phyloP scores from a whole-genome alignment of 2,113 vertebrate genomes.

The Leptocoma aspasia region DNA sequence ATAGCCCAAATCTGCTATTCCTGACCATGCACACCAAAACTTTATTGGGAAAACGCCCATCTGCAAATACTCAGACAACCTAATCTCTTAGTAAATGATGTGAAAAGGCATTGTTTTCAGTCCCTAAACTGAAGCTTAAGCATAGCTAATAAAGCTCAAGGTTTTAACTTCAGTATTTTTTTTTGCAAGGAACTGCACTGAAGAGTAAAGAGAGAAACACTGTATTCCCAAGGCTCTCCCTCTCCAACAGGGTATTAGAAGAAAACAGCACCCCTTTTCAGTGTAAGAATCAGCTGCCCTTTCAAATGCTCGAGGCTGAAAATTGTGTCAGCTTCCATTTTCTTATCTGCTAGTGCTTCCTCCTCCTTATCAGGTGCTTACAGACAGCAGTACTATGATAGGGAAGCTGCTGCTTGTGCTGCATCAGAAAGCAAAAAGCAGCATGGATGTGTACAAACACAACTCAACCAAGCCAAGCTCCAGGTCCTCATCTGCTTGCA shows the following conservation, averaged over 20 bases:
- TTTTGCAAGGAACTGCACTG: not conserved
- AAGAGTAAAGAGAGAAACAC: not conserved
- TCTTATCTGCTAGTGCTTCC: constrained; percentile 18
- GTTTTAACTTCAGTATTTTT: not conserved
- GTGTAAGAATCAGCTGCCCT: not conserved
- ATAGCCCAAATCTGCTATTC: not conserved
- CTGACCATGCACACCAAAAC: not conserved
- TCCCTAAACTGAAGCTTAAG: not conserved
- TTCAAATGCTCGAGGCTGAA: constrained; percentile 12
- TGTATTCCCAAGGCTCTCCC: not conserved
- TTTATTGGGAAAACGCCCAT: not conserved
- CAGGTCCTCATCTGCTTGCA: not conserved
- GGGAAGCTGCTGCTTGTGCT: not conserved
- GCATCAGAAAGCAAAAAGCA: not conserved
- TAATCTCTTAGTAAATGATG: not conserved
- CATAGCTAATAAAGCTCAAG: not conserved
- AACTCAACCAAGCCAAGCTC: not conserved
- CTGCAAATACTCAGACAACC: not conserved
- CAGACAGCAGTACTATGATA: not conserved
- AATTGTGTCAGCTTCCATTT: not conserved
- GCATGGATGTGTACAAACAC: not conserved
- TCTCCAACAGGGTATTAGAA: not conserved
- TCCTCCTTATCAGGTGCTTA: constrained; percentile 31
- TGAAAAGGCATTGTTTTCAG: not conserved
- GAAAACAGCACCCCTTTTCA: not conserved